A percentile compares a stretch with the other conserved stretches of the same genome.
Conservation (phyloP, 2,113 vertebrate genomes). For the Pterophyllum scalare region DNA sequence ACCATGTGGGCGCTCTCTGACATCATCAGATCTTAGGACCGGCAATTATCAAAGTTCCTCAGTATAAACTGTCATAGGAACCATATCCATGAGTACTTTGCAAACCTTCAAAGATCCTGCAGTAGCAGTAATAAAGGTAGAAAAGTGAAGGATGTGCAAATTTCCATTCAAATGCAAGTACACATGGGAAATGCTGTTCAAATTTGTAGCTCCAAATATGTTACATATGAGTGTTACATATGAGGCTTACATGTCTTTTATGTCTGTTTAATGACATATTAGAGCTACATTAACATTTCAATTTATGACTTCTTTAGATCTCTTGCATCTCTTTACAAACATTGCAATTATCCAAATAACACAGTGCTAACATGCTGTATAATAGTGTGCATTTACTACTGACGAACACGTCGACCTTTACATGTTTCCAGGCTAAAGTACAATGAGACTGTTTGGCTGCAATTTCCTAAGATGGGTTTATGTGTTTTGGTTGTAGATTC, state of each 20-base stretch:
- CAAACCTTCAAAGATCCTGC: not conserved
- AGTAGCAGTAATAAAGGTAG: not conserved
- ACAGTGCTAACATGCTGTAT: slow-evolving; percentile 2
- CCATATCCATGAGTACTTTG: not conserved
- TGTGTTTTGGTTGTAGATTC: slow-evolving; percentile 21
- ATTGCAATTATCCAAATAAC: slow-evolving; percentile 58
- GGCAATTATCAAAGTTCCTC: not conserved
- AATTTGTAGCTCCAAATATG: not conserved
- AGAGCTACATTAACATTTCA: slow-evolving; percentile 21
- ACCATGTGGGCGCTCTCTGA: slow-evolving; percentile 15
- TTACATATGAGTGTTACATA: not conserved
- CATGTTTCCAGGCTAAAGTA: slow-evolving; percentile 6
- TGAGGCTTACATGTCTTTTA: slow-evolving; percentile 24
- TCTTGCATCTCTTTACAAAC: slow-evolving; percentile 51
- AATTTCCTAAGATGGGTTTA: not conserved
- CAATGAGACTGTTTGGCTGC: not conserved
- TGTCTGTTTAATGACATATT: slow-evolving; percentile 49
- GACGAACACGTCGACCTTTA: slow-evolving; percentile 44
- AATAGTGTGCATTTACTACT: slow-evolving; percentile 13
- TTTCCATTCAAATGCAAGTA: not conserved
- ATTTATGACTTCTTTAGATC: slow-evolving; percentile 41
- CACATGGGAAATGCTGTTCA: not conserved
- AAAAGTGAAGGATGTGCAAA: not conserved
- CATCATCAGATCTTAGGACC: slow-evolving; percentile 14
- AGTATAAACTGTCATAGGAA: not conserved